Base-by-base conservation (phyloP, 2,113 vertebrate species). In the Choloepus hoffmanni region DNA sequence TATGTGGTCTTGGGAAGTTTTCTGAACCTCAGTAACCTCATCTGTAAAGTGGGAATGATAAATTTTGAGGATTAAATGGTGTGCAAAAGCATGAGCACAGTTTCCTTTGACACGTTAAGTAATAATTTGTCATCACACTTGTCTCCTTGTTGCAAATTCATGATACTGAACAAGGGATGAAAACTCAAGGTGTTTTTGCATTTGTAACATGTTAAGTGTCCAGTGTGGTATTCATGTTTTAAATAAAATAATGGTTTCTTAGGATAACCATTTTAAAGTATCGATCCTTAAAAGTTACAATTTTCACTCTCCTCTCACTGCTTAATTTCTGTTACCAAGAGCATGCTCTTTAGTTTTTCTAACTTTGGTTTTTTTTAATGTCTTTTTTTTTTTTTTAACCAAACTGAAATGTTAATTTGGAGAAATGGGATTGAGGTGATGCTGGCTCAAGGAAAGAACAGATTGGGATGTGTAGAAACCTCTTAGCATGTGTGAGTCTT, bases 1-100 rank as follows among this genome's bases (percentile, higher is more conserved):
- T 92, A 65, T 16, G 36, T 83, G 40, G 21, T 84, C 43, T n/a
- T 81, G 63, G 73, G 85, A 92, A 95, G 58, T 4, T 79, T 85
- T 92, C 23, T 86, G 82, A 94, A 70, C 43, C 73, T 92, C 67
- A 43, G 72, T 83, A 92, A 85, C 62, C 19, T 83, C 60, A 45
- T 89, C 67, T 67, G 28, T 85, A 74, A 91, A 92, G 85, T 96
- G 30, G 28, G 28, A 40, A 45, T 95, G 55, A 43, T 96, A 40
- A 83, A 13, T 86, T 74, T 18, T 36, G 70, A 87, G 23, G 62
- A 82, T 86, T 87, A 90, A 76, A 58, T 84, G 81, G 58, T 65
- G 6, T 90, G 0, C 67, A 62, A 89, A 94, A 93, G 55, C 65
- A 67, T 13, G 30, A 70, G 19, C 86, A 72, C 72, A 62, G 33